phyloP scores from a whole-genome alignment of 2,888 invertebrate genomes.

The Druceiella hillmani region DNA sequence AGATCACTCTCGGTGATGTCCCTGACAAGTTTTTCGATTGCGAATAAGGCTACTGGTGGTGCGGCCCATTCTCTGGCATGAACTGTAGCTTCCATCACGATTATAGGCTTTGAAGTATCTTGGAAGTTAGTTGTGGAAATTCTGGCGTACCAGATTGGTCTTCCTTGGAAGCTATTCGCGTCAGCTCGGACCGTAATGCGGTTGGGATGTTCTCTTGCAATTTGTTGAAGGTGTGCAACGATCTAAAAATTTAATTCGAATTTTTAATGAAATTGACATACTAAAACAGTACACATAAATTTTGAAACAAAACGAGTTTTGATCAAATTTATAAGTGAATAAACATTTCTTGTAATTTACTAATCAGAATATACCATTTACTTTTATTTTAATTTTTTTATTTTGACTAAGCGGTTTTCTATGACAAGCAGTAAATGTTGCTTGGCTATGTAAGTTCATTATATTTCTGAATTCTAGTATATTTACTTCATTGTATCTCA shows the following conservation, averaged over 20 bases:
- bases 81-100: constrained; percentile 57
- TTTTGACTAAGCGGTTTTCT: too few relatives aligned
- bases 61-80: constrained; percentile 71
- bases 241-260: constrained; percentile 38
- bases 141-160: constrained; percentile 51
- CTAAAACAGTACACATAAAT: too few relatives aligned
- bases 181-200: constrained; percentile 44
- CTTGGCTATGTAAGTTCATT: too few relatives aligned
- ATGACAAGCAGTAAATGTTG: too few relatives aligned
- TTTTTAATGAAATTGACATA: too few relatives aligned
- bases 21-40: constrained; percentile 58
- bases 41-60: constrained; percentile 58
- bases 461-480: too few relatives aligned
- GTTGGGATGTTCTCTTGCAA: constrained; percentile 42
- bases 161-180: constrained; percentile 52
- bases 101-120: constrained; percentile 46
- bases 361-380: too few relatives aligned
- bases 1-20: constrained; percentile 51
- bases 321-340: too few relatives aligned
- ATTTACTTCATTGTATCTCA: too few relatives aligned
- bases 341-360: too few relatives aligned
- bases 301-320: too few relatives aligned
- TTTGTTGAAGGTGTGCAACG: constrained; percentile 37
- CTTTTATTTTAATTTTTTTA: too few relatives aligned
- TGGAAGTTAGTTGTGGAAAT: constrained; percentile 50